Evolutionary conservation across 2,113 vertebrate genomes (phyloP), one percentile per base, ranked within the genome.

Genomic region (Oophaga pumilio): DNA sequence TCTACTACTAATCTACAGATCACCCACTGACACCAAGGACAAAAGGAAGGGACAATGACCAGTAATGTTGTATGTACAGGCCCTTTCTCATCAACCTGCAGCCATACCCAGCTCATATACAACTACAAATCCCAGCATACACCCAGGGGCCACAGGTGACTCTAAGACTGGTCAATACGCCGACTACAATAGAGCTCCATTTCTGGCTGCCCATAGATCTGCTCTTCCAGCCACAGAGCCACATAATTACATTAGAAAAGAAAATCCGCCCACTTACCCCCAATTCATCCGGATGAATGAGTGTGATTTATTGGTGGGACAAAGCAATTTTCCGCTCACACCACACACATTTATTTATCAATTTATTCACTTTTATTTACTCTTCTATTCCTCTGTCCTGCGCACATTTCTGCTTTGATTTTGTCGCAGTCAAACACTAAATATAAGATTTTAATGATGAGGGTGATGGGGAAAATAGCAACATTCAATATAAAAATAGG

Each of bases 1-100:
- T 91, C 90, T 79, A 80, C 93, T 93, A 92, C 93, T 89, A 93
- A 91, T 91, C 91, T 90, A 91, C 89, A 90, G 92, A 91, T 92
- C 91, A 91, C 91, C 91, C 85, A 68, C 80, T 82, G 59, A 80
- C 24, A 90, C 92, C 87, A 89, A 92, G 91, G 91, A 89, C 85
- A 90, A 93, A 93, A 90, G 59, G n/a, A 8, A 17, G 33, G 43
- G 80, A 68, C 80, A 66, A 66, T 68, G 62, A 18, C n/a, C 22
- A 66, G 20, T 80, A 17, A 18, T 43, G 77, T 60, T 15, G 13
- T 59, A 80, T 57, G 49, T 68, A 3, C 10, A 28, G 76, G 53
- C 14, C 53, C 52, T 56, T 78, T 49, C 9, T 0, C 50, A 79
- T 12, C 43, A 76, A 77, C 11, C 8, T 52, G 18, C 43, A 10